phyloP scores from a whole-genome alignment of 1,140 invertebrate genomes.

The Drosophila malerkotliana region DNA sequence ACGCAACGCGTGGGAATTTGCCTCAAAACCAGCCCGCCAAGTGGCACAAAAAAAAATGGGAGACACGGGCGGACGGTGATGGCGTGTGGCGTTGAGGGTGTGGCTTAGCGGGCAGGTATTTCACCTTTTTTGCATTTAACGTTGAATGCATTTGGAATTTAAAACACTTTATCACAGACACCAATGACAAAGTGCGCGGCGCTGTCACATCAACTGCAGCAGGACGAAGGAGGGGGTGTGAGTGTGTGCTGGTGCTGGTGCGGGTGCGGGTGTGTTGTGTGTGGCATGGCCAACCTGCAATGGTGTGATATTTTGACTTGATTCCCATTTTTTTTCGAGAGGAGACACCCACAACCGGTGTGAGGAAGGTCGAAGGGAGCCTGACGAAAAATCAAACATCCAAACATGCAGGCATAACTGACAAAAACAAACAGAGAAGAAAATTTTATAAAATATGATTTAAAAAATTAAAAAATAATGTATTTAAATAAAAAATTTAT shows the following conservation, averaged over 20 bases:
- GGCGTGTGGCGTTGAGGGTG: constrained; percentile 2
- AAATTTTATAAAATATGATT: not conserved
- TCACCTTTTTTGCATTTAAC: constrained; percentile 70
- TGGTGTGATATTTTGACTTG: constrained; percentile 62
- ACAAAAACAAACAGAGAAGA: constrained; percentile 2
- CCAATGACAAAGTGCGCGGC: constrained; percentile 76
- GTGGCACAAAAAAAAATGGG: constrained; percentile 28
- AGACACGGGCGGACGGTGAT: constrained; percentile 10
- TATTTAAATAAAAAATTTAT: not conserved
- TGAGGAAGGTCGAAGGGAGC: constrained; percentile 20
- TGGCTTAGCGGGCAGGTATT: constrained; percentile 29
- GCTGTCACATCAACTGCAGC: constrained; percentile 74
- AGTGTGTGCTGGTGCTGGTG: not conserved
- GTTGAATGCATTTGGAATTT: constrained; percentile 79
- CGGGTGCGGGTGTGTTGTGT: constrained; percentile 1
- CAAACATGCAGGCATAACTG: constrained; percentile 19
- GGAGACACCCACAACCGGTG: not conserved
- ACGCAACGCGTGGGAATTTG: constrained; percentile 64
- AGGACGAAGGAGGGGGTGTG: constrained; percentile 11
- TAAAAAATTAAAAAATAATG: not conserved
- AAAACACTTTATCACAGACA: constrained; percentile 79
- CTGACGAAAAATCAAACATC: constrained; percentile 70
- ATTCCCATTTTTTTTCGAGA: constrained; percentile 42
- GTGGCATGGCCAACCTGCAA: constrained; percentile 27
- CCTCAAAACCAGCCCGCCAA: constrained; percentile 27